phyloP scores from a whole-genome alignment of 2,797 vertebrate species.

The Thunnus albacares region DNA sequence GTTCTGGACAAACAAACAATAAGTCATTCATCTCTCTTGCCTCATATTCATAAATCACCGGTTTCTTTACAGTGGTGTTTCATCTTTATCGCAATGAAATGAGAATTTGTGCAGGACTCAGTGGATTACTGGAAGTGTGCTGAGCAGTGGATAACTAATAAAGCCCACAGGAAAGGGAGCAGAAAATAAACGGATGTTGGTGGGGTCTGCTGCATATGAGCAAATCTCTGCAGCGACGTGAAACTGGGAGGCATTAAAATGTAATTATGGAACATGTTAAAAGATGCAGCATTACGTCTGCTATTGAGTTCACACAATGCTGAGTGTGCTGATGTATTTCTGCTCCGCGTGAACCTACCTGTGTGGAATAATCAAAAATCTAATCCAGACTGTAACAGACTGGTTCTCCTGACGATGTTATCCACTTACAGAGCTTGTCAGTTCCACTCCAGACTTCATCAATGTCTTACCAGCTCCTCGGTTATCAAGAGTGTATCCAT shows the following conservation, averaged over 20 bases:
- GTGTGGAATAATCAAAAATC: conserved; percentile 64
- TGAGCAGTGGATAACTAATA: conserved; percentile 65
- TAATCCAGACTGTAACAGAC: conserved; percentile 57
- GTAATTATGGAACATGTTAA: conserved; percentile 59
- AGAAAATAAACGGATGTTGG: conserved; percentile 50
- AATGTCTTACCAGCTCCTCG: conserved; percentile 53
- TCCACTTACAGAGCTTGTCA: conserved; percentile 70
- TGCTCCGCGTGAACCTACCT: conserved; percentile 48
- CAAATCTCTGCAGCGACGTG: conserved; percentile 37
- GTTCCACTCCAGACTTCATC: conserved; percentile 74
- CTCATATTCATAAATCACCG: conserved; percentile 74
- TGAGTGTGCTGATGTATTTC: conserved; percentile 47
- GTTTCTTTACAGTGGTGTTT: conserved; percentile 58
- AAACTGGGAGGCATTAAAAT: conserved; percentile 58
- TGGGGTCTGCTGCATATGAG: conserved; percentile 42
- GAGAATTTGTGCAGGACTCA: conserved; percentile 55
- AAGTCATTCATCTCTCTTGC: conserved; percentile 69
- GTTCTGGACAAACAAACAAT: conserved; percentile 78
- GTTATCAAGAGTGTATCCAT: conserved; percentile 68
- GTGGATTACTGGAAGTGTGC: conserved; percentile 61
- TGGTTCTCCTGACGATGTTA: conserved; percentile 60
- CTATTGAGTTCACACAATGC: conserved; percentile 30
- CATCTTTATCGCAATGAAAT: conserved; percentile 66
- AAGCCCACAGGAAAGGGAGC: conserved; percentile 55
- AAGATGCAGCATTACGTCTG: conserved; percentile 22